Evolutionary conservation across 2,113 vertebrate genomes (phyloP).

Genomic region (Probosciger aterrimus): DNA sequence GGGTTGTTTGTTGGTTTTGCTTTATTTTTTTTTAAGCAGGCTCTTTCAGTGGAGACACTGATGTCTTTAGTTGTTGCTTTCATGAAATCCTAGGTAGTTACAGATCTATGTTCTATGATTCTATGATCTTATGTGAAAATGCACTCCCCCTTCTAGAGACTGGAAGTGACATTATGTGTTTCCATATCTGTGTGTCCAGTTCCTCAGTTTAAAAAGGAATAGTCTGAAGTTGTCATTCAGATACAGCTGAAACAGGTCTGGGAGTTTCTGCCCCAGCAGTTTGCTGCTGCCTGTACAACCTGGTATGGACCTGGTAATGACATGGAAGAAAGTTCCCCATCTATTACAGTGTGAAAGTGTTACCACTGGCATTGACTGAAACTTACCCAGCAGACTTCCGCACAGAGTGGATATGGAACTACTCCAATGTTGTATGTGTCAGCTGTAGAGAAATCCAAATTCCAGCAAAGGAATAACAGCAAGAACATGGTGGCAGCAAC

Average conservation of each 20-base stretch:
- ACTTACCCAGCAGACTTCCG: background rate
- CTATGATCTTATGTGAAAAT: background rate
- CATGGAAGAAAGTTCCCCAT: background rate
- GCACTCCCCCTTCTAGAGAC: background rate
- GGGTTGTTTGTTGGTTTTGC: constrained; percentile 11
- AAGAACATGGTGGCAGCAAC: constrained; percentile 8
- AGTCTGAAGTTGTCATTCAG: constrained; percentile 33
- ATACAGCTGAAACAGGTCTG: background rate
- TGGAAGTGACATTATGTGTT: background rate
- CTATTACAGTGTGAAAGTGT: background rate
- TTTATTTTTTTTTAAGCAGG: background rate
- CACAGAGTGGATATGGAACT: background rate
- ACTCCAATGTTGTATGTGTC: background rate
- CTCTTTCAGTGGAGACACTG: constrained; percentile 28
- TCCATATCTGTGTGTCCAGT: constrained; percentile 31
- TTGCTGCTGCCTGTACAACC: background rate
- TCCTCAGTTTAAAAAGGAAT: constrained; percentile 8
- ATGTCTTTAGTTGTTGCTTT: background rate
- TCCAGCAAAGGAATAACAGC: background rate
- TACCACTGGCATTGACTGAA: background rate
- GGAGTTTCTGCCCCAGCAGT: background rate
- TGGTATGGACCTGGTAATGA: background rate
- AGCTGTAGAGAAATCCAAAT: background rate
- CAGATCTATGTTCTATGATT: no score
- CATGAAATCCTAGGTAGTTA: background rate